Evolutionary conservation across 2,888 invertebrate species (phyloP).

Genomic region (Druceiella hillmani): DNA sequence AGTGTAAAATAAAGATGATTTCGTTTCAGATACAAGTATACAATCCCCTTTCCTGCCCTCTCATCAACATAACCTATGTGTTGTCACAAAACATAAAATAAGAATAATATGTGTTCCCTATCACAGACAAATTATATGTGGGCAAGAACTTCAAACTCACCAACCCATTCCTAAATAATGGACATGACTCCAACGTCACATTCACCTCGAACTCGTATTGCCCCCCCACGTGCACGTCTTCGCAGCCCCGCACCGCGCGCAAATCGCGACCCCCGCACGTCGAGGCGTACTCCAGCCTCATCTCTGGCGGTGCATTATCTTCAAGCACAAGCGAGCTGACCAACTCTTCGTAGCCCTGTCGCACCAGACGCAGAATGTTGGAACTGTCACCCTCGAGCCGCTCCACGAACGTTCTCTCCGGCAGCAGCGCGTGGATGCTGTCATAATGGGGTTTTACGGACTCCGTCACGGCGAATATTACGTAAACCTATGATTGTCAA

Average conservation of each 20-base stretch:
- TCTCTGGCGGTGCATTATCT: constrained; percentile 54
- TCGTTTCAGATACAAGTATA: no score
- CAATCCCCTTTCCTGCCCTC: no score
- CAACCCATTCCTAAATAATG: constrained; percentile 46
- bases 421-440: constrained; percentile 62
- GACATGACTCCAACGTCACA: constrained; percentile 53
- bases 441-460: constrained; percentile 63
- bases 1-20: no score
- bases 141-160: constrained; percentile 33
- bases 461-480: constrained; percentile 83
- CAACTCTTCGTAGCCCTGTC: constrained; percentile 72
- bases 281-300: constrained; percentile 65
- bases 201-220: constrained; percentile 60
- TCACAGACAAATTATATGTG: no score
- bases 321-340: constrained; percentile 58
- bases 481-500: constrained; percentile 71
- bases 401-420: constrained; percentile 70
- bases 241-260: constrained; percentile 39
- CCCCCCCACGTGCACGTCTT: constrained; percentile 57
- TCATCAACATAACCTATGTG: no score
- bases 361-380: constrained; percentile 80
- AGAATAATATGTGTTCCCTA: no score
- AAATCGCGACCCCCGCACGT: constrained; percentile 58
- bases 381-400: constrained; percentile 75
- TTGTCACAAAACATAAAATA: no score